phyloP scores from a whole-genome alignment of 2,113 vertebrate species.

The Dasyurus viverrinus region DNA sequence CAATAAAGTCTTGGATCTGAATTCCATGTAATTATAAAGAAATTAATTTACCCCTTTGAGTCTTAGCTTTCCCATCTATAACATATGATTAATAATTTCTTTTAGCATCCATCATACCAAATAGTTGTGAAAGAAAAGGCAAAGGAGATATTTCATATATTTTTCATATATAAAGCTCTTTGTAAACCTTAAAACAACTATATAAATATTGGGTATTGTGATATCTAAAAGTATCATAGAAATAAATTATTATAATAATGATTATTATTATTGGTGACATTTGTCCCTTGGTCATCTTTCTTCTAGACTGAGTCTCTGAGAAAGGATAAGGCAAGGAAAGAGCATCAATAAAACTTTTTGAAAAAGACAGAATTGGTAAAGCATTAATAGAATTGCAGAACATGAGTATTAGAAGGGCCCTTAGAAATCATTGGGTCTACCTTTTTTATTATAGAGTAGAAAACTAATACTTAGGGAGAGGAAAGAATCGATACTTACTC shows the following conservation, averaged over 20 bases:
- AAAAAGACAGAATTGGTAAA: not conserved
- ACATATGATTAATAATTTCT: not conserved
- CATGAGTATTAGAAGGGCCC: not conserved
- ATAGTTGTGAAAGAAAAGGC: not conserved
- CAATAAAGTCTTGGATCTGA: not conserved
- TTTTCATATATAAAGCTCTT: not conserved
- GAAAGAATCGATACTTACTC: slow-evolving; percentile 23
- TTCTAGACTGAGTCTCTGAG: not conserved
- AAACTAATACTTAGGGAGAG: not conserved
- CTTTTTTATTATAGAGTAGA: not conserved
- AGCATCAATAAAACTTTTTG: not conserved
- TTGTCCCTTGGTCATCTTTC: not conserved
- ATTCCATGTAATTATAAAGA: not conserved
- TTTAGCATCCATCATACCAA: not conserved
- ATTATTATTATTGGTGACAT: not conserved
- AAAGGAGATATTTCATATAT: not conserved
- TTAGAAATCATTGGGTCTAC: not conserved
- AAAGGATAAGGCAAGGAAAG: not conserved
- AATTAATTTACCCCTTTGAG: not conserved
- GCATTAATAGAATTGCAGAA: not conserved
- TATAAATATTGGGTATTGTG: not conserved
- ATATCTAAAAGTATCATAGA: not conserved
- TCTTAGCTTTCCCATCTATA: not conserved
- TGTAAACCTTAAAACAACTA: not conserved
- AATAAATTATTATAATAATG: not conserved